Evolutionary conservation across 2,113 vertebrate genomes (phyloP), one percentile per base, ranked within the genome.

Genomic region (Phrynocephalus versicolor): DNA sequence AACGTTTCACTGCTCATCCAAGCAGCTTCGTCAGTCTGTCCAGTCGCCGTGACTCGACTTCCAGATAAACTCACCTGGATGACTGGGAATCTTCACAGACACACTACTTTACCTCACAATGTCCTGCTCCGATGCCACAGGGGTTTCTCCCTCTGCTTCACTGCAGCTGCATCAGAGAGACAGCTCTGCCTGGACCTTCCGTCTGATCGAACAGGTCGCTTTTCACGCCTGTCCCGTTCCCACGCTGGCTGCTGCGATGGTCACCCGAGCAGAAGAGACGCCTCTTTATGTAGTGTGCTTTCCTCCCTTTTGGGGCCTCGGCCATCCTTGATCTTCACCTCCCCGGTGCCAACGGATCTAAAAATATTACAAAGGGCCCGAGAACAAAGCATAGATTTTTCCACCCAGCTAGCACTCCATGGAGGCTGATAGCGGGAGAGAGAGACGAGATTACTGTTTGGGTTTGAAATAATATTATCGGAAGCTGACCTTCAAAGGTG

Each of bases 281-380:
- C 15, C 39, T 25, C 37, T 58, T 72, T 81, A 65, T 81, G 79
- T 67, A 69, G 4, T n/a, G 27, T 14, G 65, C n/a, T n/a, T 69
- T n/a, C 30, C 65, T 69, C 65, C 3, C 65, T 69, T 64, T 1
- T 55, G 2, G 72, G 72, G 60, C 64, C 79, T 82, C 12, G 79
- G 79, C 45, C 55, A 51, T 30, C 19, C 64, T 51, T n/a, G 71
- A 69, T 16, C 51, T 62, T 35, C 73, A 37, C 85, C 57, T 81
- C 67, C 19, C 33, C 21, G 19, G 39, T 70, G 86, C 72, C 67
- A 78, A 71, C 35, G 58, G 64, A 2, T 60, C 86, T 87, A 58
- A 83, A 87, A 87, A 83, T 87, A 87, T 30, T 33, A n/a, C 85
- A 77, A 76, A 70, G 72, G 30, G 12, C 67, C 39, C 23, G 18